Conservation (phyloP, 1,140 invertebrate genomes). For the Habropoda laboriosa region DNA sequence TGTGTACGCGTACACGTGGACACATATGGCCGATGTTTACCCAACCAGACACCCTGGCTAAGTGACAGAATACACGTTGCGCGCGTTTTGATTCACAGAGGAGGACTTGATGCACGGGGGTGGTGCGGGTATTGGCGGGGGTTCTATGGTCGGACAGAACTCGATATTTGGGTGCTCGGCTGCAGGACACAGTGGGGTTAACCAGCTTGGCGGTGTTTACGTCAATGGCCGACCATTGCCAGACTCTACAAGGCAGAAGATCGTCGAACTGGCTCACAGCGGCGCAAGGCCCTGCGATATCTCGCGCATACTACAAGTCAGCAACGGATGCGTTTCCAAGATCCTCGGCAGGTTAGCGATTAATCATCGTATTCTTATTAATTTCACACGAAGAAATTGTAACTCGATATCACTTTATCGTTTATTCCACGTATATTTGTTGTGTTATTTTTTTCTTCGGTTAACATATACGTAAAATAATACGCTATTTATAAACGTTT, state of each 20-base stretch:
- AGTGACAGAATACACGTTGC: conserved; percentile 61
- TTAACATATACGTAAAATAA: no score
- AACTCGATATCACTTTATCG: no score
- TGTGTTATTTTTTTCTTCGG: no score
- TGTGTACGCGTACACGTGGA: not conserved
- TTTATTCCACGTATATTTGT: no score
- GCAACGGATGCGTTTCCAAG: conserved; percentile 97
- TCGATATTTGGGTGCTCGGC: conserved; percentile 89
- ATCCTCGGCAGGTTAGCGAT: conserved; percentile 94
- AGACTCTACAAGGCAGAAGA: conserved; percentile 98
- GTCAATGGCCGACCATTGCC: conserved; percentile 98
- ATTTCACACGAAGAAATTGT: not conserved
- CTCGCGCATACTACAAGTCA: conserved; percentile 97
- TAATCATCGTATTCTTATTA: not conserved
- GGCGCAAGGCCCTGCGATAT: conserved; percentile 99
- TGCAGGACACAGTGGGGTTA: conserved; percentile 97
- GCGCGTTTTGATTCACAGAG: conserved; percentile 77
- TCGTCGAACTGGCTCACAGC: conserved; percentile 98
- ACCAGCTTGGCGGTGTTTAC: conserved; percentile 99
- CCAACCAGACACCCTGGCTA: conserved; percentile 55
- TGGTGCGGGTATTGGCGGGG: conserved; percentile 77
- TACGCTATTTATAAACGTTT: not conserved
- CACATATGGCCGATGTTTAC: conserved; percentile 43
- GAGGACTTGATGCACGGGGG: conserved; percentile 81
- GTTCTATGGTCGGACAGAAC: conserved; percentile 83